phyloP scores from a whole-genome alignment of 2,113 vertebrate genomes.

The Tragelaphus strepsiceros region DNA sequence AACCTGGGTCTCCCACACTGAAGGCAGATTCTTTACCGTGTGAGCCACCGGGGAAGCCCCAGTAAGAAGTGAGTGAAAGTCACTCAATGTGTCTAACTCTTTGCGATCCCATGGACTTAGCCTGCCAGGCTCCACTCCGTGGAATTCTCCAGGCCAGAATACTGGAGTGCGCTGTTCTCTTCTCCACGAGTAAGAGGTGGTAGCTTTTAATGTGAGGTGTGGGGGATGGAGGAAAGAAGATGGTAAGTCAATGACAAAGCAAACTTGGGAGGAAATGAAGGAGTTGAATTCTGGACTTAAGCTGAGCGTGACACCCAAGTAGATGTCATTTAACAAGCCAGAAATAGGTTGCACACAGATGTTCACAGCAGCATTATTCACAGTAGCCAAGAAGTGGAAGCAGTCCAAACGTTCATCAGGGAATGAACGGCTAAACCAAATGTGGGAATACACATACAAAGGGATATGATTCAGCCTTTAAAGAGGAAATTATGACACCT shows the following conservation, averaged over 20 bases:
- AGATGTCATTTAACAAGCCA: background rate
- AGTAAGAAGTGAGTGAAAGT: background rate
- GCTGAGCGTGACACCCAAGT: background rate
- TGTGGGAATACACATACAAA: rapidly evolving
- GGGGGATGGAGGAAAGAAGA: background rate
- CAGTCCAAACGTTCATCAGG: background rate
- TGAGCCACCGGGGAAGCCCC: background rate
- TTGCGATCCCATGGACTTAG: background rate
- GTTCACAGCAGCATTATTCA: background rate
- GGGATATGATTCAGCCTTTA: background rate
- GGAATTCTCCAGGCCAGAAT: background rate
- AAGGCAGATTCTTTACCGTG: background rate
- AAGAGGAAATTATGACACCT: background rate
- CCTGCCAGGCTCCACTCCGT: background rate
- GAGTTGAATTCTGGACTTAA: background rate
- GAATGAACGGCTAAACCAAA: background rate
- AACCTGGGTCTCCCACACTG: background rate
- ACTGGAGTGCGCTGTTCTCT: background rate
- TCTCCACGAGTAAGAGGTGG: background rate
- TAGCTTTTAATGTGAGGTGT: background rate
- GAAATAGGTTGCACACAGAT: background rate
- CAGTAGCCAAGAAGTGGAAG: background rate
- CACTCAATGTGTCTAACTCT: background rate
- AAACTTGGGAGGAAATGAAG: background rate
- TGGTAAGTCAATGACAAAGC: background rate